phyloP scores from a whole-genome alignment of 2,797 vertebrate species.

The Micrastur ruficollis region DNA sequence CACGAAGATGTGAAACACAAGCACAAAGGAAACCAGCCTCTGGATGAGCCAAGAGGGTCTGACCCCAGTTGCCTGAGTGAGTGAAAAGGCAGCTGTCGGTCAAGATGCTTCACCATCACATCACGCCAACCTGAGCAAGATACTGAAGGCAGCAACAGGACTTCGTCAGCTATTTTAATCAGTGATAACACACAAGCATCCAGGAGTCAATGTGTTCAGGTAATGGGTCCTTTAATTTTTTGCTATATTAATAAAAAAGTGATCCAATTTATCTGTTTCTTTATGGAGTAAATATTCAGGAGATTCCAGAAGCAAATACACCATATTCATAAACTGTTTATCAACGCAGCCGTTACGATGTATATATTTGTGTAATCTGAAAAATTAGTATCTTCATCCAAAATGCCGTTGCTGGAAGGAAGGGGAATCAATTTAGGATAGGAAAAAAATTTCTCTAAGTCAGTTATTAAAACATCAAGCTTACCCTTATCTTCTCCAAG shows the following conservation, averaged over 20 bases:
- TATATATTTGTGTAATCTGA: constrained; percentile 38
- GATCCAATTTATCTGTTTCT: constrained; percentile 9
- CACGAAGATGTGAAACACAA: accelerated
- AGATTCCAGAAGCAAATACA: constrained; percentile 39
- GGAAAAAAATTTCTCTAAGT: neutral
- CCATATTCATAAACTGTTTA: constrained; percentile 21
- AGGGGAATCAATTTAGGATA: neutral
- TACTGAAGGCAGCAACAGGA: neutral
- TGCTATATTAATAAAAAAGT: neutral
- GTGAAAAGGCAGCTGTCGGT: neutral
- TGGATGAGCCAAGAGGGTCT: neutral
- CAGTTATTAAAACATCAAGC: constrained; percentile 18
- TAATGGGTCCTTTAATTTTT: constrained; percentile 37
- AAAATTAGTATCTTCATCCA: constrained; percentile 60
- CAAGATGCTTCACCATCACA: neutral
- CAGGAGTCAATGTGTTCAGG: neutral
- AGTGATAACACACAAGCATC: neutral
- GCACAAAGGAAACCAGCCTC: neutral
- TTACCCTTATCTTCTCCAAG: constrained; percentile 43
- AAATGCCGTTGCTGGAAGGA: neutral
- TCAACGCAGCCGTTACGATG: constrained; percentile 12
- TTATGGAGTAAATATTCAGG: neutral
- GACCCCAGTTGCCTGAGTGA: neutral
- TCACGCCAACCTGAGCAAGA: neutral
- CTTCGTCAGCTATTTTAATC: neutral